These are phyloP conservation scores for Oxycera nigricornis DNA, from an alignment of 2,888 invertebrate species.

Conservation along the genomic window DNA sequence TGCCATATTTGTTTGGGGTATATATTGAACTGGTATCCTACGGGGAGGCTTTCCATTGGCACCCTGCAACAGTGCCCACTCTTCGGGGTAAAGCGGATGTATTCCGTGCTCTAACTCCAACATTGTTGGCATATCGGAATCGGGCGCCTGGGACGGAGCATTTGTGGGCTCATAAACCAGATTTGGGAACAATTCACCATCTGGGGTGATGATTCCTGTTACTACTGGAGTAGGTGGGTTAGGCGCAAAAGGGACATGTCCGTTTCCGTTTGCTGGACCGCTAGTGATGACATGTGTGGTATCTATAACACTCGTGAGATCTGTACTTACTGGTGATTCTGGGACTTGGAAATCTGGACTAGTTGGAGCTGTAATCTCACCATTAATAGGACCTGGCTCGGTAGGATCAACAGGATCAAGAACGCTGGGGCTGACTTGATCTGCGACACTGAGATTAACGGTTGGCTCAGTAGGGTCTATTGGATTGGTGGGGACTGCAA, in stretches of 20 bases:
- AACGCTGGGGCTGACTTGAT: slow-evolving; percentile 12
- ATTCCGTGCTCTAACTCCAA: not conserved
- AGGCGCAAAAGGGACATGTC: not conserved
- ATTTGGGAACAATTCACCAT: slow-evolving; percentile 11
- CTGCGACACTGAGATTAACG: slow-evolving; percentile 3
- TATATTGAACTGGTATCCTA: not conserved
- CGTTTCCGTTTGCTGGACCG: not conserved
- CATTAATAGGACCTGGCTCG: slow-evolving; percentile 1
- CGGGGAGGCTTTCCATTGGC: not conserved
- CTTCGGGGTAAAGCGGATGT: slow-evolving; percentile 22
- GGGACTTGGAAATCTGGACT: not conserved
- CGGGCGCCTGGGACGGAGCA: not conserved
- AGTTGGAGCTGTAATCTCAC: not conserved
- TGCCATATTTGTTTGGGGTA: not conserved
- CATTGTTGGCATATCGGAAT: not conserved
- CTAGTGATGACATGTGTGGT: no score
- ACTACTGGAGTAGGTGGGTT: not conserved
- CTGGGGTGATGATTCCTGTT: slow-evolving; percentile 2
- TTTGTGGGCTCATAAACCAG: not conserved
- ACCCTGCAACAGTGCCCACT: not conserved
- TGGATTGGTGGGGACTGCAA: not conserved
- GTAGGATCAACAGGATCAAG: slow-evolving; percentile 30
- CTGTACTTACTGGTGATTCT: not conserved
- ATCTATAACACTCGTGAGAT: not conserved
- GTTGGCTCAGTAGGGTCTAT: slow-evolving; percentile 17